phyloP scores from a whole-genome alignment of 2,888 invertebrate genomes.

The Sipha maydis region DNA sequence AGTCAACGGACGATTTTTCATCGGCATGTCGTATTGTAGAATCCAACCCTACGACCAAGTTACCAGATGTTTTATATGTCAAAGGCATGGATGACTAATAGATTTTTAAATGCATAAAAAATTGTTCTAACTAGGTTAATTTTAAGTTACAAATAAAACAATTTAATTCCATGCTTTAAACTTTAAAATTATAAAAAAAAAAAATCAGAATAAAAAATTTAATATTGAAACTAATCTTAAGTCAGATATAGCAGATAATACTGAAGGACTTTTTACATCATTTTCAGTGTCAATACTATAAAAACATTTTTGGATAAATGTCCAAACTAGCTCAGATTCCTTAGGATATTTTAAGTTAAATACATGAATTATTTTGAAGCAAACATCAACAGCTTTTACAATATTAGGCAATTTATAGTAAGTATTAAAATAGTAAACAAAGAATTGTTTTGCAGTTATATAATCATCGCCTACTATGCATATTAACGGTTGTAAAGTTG shows the following conservation, averaged over 20 bases:
- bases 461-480: not conserved
- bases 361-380: conserved; percentile 14
- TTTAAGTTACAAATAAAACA: conserved; percentile 19
- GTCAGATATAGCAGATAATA: not conserved
- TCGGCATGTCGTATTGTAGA: no score
- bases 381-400: conserved; percentile 22
- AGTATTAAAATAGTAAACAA: conserved; percentile 14
- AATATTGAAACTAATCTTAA: not conserved
- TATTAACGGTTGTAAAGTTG: conserved; percentile 18
- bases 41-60: no score
- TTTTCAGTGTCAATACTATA: not conserved
- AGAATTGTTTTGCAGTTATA: no score
- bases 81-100: not conserved
- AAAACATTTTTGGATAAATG: conserved; percentile 24
- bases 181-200: not conserved
- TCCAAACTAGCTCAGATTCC: conserved; percentile 17
- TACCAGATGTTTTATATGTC: no score
- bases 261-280: conserved; percentile 16
- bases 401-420: conserved; percentile 29
- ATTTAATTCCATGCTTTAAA: no score
- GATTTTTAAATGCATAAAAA: conserved; percentile 3
- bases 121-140: not conserved
- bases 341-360: conserved; percentile 19
- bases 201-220: no score
- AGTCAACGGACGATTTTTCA: no score